Base-by-base conservation (phyloP, 2,797 vertebrate species). In the Muraenolepis orangiensis region DNA sequence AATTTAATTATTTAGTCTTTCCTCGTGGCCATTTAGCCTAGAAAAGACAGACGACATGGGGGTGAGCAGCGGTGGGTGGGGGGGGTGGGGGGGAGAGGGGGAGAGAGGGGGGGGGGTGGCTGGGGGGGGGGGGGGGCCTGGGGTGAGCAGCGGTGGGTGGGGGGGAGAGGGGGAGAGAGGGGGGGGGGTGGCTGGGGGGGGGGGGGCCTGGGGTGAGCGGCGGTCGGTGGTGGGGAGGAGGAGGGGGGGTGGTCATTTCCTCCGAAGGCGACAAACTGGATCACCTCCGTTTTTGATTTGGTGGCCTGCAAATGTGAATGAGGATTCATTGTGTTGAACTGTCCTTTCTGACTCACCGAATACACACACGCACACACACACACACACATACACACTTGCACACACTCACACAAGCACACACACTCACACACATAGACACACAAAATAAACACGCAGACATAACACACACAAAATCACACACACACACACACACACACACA, bases 1-100 rank as follows among this genome's bases (percentile, higher is more conserved):
- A 94, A 94, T 94, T 94, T 94, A 94, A 94, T 94, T 93, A 94
- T 94, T 94, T 90, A 94, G 90, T 86, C 83, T 86, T 91, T 92
- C 93, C 93, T 92, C 76, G 30, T 92, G 92, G 91, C 88, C 77
- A 91, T 93, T 91, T 91, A 86, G 88, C 92, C 87, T 88, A 86
- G 92, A 93, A 93, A 93, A 91, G 92, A 91, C 86, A 81, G 84
- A 87, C 86, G 85, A 85, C 69, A 75, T n/a, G 80, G 82, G 82
- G 79, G 76, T 51, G 80, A 76, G 78, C 81, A 82, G 86, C 86
- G 82, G 81, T 78, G 84, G 82, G 78, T 67, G 72, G 75, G 72
- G 84, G 78, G 66, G 66, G 74, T 31, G 26, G 30, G 32, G 36
- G 83, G 72, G 75, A 0, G 14, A 72, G 20, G 69, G 73, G 61